These are phyloP conservation scores for Polydesmus complanatus DNA, from an alignment of 2,888 invertebrate species.

Conservation along the genomic window DNA sequence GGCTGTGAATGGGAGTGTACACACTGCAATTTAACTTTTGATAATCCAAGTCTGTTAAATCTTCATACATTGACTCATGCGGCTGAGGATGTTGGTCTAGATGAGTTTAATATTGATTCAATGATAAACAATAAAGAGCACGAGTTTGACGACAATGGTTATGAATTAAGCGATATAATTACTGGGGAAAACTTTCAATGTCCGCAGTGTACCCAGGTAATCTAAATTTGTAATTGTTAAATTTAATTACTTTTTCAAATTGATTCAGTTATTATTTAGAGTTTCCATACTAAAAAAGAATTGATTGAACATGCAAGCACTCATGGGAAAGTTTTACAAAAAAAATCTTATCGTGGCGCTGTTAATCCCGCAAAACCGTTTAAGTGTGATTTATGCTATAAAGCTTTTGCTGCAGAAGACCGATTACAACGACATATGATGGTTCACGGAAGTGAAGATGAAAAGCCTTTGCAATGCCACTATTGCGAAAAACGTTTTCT, in stretches of 20 bases:
- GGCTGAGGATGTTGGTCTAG: conserved; percentile 31
- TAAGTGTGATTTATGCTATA: conserved; percentile 51
- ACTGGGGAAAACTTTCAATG: conserved; percentile 25
- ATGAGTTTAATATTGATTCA: conserved; percentile 20
- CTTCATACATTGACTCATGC: conserved; percentile 41
- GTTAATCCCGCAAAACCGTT: conserved; percentile 35
- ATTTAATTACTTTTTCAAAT: too few relatives aligned
- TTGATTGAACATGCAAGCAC: conserved; percentile 38
- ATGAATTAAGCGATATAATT: conserved; percentile 8
- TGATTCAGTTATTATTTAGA: conserved; percentile 22
- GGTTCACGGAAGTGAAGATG: conserved; percentile 50
- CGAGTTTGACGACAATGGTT: conserved; percentile 5
- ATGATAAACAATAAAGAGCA: conserved; percentile 17
- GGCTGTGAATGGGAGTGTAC: conserved; percentile 18
- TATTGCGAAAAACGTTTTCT: conserved; percentile 51
- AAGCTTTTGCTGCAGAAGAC: conserved; percentile 47
- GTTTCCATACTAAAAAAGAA: conserved; percentile 32
- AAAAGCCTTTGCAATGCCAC: conserved; percentile 53
- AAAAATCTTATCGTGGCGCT: conserved; percentile 20
- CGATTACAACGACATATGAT: conserved; percentile 47
- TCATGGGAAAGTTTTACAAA: conserved; percentile 29
- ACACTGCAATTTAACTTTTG: conserved; percentile 31
- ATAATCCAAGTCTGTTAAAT: conserved; percentile 35
- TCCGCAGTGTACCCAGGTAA: conserved; percentile 29
- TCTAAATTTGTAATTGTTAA: too few relatives aligned